Evolutionary conservation across 2,888 invertebrate species (phyloP), one percentile per base, ranked within the genome.

Genomic region (Micoletzkya japonica): DNA sequence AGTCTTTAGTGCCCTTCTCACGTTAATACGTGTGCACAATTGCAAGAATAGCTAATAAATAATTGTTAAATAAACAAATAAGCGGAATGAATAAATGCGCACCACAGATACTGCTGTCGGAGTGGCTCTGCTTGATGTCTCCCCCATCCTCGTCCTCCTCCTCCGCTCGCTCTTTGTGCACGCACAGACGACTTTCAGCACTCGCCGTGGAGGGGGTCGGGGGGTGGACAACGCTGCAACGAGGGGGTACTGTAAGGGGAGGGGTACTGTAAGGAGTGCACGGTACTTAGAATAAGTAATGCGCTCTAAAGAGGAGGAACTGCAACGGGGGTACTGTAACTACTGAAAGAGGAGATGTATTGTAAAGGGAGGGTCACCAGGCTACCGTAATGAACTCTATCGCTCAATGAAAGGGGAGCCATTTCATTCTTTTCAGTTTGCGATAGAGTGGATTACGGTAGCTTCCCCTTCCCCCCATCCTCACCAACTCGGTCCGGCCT

Each of bases 401-500:
- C 54, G 24, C 14, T 54, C 44, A 44, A 44, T 44, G 10, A 44
- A 44, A 14, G n/a, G n/a, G n/a, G n/a, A n/a, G n/a, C n/a, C n/a
- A n/a, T n/a, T n/a, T n/a, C n/a, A n/a, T n/a, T n/a, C n/a, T n/a
- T n/a, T n/a, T n/a, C n/a, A n/a, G n/a, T n/a, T n/a, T n/a, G n/a
- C n/a, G n/a, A n/a, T n/a, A n/a, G n/a, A n/a, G n/a, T n/a, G n/a
- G n/a, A n/a, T n/a, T n/a, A n/a, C n/a, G n/a, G n/a, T n/a, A n/a
- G n/a, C n/a, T n/a, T n/a, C n/a, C n/a, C n/a, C n/a, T n/a, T n/a
- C n/a, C 3, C 63, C 17, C 24, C 30, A 30, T n/a, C 20, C 63
- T 49, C 34, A 63, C 63, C 44, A 63, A 28, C 50, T 63, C 30
- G 63, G 63, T 34, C 50, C 50, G 2, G 63, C 34, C 63, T 63